Percentiles rank a stretch among this genome's conserved stretches.
These are phyloP conservation scores for Vulpes vulpes DNA, from an alignment of 2,113 vertebrate species.

Conservation along the genomic window DNA sequence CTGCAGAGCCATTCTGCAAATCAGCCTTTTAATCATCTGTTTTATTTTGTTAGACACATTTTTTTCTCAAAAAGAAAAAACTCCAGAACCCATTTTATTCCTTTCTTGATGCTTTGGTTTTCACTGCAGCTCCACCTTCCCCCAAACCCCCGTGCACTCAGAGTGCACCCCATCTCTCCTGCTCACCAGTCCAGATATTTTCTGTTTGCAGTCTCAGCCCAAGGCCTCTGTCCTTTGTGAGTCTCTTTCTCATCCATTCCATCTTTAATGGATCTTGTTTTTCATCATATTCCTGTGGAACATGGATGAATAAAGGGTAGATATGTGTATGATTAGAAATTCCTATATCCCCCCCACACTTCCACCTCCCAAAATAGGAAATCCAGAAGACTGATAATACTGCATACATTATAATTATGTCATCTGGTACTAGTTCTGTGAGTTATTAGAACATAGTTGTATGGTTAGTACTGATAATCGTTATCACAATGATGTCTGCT, in stretches of 20 bases:
- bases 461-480: neutral
- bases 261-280: neutral
- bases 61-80: neutral
- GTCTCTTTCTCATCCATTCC: neutral
- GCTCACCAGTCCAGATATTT: accelerated
- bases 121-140: no score
- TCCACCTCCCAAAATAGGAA: neutral
- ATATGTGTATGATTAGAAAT: neutral
- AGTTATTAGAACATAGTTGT: neutral
- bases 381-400: neutral
- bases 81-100: neutral
- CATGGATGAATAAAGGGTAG: neutral
- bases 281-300: neutral
- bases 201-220: neutral
- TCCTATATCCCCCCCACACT: neutral
- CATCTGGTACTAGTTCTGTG: neutral
- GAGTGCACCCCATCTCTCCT: accelerated
- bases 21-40: no score
- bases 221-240: no score
- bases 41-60: neutral
- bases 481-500: neutral
- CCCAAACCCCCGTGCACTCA: neutral
- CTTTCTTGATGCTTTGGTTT: neutral
- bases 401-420: neutral
- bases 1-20: neutral